Percentiles rank a stretch among this genome's conserved stretches.
phyloP scores from a whole-genome alignment of 1,140 invertebrate species.

The Drosophila athabasca region DNA sequence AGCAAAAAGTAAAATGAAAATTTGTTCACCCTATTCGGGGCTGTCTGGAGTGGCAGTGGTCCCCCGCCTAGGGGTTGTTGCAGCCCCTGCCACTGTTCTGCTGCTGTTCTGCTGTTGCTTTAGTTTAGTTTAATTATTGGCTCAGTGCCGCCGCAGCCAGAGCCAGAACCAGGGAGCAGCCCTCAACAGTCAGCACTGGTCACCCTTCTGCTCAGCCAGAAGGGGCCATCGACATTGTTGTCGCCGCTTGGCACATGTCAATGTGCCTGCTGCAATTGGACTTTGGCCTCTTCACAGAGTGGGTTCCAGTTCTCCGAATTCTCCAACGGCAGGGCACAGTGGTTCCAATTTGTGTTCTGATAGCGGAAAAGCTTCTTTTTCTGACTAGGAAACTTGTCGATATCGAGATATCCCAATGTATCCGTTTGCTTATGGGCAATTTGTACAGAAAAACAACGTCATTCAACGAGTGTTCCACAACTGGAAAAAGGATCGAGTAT shows the following conservation, averaged over 20 bases:
- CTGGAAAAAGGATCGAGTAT: no score
- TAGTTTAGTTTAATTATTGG: conserved; percentile 78
- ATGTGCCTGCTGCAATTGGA: conserved; percentile 45
- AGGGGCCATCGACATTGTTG: conserved; percentile 42
- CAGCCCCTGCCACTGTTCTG: conserved; percentile 16
- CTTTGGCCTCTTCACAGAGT: conserved; percentile 28
- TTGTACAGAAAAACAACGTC: no score
- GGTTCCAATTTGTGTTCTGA: conserved; percentile 4
- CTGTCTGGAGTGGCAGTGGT: conserved; percentile 34
- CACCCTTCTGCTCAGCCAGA: conserved; percentile 49
- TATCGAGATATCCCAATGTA: no score
- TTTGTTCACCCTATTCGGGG: conserved; percentile 56
- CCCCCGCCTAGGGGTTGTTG: conserved; percentile 63
- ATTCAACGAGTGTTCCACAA: no score
- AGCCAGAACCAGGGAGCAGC: conserved; percentile 28
- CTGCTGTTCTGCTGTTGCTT: conserved; percentile 45
- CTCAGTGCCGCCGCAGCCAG: conserved; percentile 47
- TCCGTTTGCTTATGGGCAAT: no score
- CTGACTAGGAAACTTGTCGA: no score
- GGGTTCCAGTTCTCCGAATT: conserved; percentile 2
- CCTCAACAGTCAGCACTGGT: conserved; percentile 32
- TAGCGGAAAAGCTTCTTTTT: no score
- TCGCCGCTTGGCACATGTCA: conserved; percentile 71
- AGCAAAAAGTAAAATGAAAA: conserved; percentile 39
- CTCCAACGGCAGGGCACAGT: conserved; percentile 51